phyloP scores from a whole-genome alignment of 2,888 invertebrate species.

The Deilephila elpenor region DNA sequence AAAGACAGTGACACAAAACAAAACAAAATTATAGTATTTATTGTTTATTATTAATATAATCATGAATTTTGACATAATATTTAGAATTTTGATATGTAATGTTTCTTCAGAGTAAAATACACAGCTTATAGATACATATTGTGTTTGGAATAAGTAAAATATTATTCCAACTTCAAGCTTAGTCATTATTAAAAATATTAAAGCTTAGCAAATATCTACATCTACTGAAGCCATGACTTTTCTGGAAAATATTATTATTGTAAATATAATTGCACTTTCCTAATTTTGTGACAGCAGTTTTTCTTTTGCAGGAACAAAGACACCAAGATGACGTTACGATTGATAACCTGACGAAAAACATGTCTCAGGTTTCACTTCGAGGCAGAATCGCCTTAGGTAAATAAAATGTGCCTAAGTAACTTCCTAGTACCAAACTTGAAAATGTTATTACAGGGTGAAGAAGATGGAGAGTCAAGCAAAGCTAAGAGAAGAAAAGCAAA shows the following conservation, averaged over 20 bases:
- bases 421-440: conserved; percentile 72
- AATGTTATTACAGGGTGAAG: conserved; percentile 79
- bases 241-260: no score
- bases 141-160: neutral
- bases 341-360: conserved; percentile 78
- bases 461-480: conserved; percentile 56
- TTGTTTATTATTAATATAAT: no score
- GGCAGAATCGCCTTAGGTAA: conserved; percentile 81
- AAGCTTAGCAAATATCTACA: no score
- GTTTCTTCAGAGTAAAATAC: no score
- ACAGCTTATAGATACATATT: no score
- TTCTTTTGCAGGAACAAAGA: conserved; percentile 67
- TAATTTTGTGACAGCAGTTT: conserved; percentile 32
- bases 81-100: no score
- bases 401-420: conserved; percentile 66
- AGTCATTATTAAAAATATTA: no score
- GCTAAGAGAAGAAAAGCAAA: conserved; percentile 59
- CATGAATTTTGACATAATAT: no score
- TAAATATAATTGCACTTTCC: neutral
- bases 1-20: no score
- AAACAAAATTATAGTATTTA: no score
- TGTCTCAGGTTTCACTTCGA: conserved; percentile 81
- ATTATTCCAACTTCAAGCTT: neutral
- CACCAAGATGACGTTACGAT: conserved; percentile 61
- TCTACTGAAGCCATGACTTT: no score